Base-by-base conservation (phyloP, 2,797 vertebrate genomes). In the Crocidura indochinensis region DNA sequence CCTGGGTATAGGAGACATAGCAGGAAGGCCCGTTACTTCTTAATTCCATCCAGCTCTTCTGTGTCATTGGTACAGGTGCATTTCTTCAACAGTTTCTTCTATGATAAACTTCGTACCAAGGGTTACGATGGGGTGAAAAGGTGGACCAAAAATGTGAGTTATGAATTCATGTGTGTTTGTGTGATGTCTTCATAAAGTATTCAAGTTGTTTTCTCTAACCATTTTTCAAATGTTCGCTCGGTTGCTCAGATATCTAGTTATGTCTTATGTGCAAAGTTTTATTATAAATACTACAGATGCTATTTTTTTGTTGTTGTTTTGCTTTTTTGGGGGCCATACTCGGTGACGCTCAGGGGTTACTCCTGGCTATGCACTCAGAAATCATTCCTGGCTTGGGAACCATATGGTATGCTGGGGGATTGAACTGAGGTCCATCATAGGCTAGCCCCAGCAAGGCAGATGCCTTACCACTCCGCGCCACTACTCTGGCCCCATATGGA, bases 11-110 rank as follows among this genome's bases (percentile, higher is more conserved):
- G 69, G 44, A 31, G 69, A 64, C 24, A 20, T 67, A 15, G 29
- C 11, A n/a, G 67, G 44, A 72, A 67, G 22, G 46, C 72, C 73
- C 31, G 46, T 22, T 17, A 62, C 75, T 60, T 84, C 74, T 85
- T 79, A 72, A 88, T 85, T 87, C 68, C 82, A 91, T 81, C 51
- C 51, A 71, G 64, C 74, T 88, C 64, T 77, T 81, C 76, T 90
- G 75, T 95, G 38, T 95, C 60, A 74, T 95, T 94, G 94, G 93
- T 31, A 82, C 97, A 99, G 99, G 99, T 99, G 93, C 99, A 99
- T 96, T 99, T 99, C 97, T 99, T 99, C 98, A 99, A 99, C 98
- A 99, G 99, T 96, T 99, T 99, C 97, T 99, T 99, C 97, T 99
- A 99, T n/a, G 99, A 99, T 97, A 99, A 99, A 94, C 98, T 99